Evolutionary conservation across 2,888 invertebrate species (phyloP), one percentile per base, ranked within the genome.

Genomic region (Megalurothrips usitatus): DNA sequence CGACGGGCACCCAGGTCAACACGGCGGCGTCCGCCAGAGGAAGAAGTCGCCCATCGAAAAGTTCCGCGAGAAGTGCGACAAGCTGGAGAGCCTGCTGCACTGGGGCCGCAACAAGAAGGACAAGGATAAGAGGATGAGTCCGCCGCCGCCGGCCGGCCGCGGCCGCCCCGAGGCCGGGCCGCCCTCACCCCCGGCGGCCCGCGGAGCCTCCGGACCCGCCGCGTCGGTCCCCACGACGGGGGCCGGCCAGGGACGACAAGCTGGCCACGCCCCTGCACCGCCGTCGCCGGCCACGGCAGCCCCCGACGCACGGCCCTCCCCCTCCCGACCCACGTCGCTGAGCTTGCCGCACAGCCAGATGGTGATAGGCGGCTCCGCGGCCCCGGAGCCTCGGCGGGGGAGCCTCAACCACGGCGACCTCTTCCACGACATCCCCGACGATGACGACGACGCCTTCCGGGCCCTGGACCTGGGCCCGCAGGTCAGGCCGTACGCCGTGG

Each of bases 301-400:
- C 34, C 34, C 34, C 34, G 34, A 6, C 34, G 3, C 6, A 43
- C 58, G 19, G 14, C 58, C 58, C 68, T 19, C 68, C 9, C 68
- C 23, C 68, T 91, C 89, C 0, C 90, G 90, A 8, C 82, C 82
- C 78, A 84, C 81, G 12, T 83, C 83, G 80, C 89, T 90, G 86
- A 93, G 92, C 85, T 91, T 89, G 14, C 93, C 93, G 85, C 93
- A 93, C 81, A 93, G 90, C 87, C 93, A 92, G 23, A 92, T 93
- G 84, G 93, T 88, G 83, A 91, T 90, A n/a, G 91, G 90, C 12
- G 93, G 88, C 9, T 91, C 86, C 85, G 68, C 68, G 23, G 68
- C 68, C 23, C 23, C 68, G 68, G 68, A 75, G 68, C 68, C 68
- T 1, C 68, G 68, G 26, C 68, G 68, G 10, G 68, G 68, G 26